phyloP scores from a whole-genome alignment of 2,113 vertebrate species.

The Zosterops hypoxanthus region DNA sequence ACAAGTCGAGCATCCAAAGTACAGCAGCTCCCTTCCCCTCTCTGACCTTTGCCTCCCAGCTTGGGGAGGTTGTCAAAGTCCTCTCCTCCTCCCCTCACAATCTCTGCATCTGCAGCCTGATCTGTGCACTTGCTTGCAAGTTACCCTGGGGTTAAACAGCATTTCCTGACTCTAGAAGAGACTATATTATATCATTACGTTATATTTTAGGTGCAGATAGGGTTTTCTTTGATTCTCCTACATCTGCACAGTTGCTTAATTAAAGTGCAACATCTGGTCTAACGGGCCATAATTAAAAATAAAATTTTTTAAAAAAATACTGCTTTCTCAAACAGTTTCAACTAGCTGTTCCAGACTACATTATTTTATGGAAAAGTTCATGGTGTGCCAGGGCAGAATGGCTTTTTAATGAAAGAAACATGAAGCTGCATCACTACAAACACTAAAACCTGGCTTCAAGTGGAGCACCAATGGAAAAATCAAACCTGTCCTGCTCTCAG shows the following conservation, averaged over 20 bases:
- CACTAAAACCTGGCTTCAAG: background rate
- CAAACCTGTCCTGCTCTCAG: background rate
- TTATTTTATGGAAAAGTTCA: background rate
- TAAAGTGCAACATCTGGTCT: background rate
- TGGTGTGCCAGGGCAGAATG: background rate
- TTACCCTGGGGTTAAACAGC: background rate
- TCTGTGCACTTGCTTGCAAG: background rate
- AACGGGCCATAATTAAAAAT: background rate
- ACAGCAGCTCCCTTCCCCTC: constrained; percentile 7
- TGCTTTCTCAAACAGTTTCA: background rate
- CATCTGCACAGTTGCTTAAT: background rate
- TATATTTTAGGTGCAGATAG: background rate
- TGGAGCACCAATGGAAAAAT: background rate
- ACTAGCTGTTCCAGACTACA: background rate
- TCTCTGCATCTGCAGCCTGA: background rate
- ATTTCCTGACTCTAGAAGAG: background rate
- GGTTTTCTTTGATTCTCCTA: background rate
- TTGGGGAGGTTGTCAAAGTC: background rate
- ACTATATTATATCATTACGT: background rate
- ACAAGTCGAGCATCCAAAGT: constrained; percentile 1
- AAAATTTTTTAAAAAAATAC: background rate
- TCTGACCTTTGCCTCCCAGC: constrained; percentile 35
- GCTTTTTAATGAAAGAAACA: background rate
- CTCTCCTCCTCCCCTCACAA: background rate
- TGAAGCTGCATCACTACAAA: background rate